Evolutionary conservation across 2,113 vertebrate species (phyloP).

Genomic region (Gopherus evgoodei): DNA sequence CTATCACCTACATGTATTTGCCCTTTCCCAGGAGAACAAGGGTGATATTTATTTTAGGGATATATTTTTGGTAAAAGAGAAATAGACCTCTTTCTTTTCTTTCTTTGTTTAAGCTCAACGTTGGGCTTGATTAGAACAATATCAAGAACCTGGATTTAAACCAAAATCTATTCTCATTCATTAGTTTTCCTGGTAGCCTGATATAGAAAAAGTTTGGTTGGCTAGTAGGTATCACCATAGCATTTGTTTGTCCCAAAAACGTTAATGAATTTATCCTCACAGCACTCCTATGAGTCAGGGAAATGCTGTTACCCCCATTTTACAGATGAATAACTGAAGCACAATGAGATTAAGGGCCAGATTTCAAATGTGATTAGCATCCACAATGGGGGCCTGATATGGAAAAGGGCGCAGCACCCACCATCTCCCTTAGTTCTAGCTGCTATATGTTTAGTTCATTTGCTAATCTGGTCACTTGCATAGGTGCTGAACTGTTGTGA

Average conservation of each 20-base stretch:
- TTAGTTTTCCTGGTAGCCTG: not conserved
- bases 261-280: not conserved
- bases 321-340: not conserved
- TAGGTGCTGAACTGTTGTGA: not conserved
- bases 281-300: not conserved
- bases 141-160: not conserved
- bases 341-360: fast-evolving
- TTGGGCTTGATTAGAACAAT: not conserved
- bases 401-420: not conserved
- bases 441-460: not conserved
- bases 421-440: not conserved
- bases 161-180: not conserved
- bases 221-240: not conserved
- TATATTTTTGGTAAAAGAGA: not conserved
- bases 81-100: not conserved
- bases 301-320: not conserved
- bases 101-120: not conserved
- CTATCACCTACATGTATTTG: not conserved
- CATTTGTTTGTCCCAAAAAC: fast-evolving
- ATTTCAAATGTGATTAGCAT: not conserved
- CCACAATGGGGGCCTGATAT: not conserved
- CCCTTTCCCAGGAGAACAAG: not conserved
- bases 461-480: not conserved
- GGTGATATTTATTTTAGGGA: not conserved
- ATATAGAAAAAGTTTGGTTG: not conserved